Conservation (phyloP, 2,888 invertebrate species). For the Elysia crispata region DNA sequence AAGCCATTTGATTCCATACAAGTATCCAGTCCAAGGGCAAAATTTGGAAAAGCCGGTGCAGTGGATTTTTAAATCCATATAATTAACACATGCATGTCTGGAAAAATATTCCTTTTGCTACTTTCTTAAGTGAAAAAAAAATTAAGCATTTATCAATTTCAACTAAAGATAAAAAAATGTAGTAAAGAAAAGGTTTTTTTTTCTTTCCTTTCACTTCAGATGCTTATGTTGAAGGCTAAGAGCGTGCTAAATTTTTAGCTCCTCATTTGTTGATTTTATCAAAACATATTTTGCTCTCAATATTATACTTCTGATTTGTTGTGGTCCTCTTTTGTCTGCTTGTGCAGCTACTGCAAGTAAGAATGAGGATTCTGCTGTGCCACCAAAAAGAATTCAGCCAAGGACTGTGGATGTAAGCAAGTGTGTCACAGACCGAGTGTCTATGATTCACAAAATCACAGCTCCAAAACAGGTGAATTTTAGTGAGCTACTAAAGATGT, state of each 20-base stretch:
- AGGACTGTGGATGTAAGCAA: conserved; percentile 69
- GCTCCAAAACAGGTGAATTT: conserved; percentile 54
- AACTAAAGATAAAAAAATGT: too few relatives aligned
- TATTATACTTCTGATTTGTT: not conserved
- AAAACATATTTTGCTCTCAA: not conserved
- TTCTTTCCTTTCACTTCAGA: too few relatives aligned
- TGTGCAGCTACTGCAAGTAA: too few relatives aligned
- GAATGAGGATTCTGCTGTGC: not conserved
- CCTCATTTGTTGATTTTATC: conserved; percentile 1
- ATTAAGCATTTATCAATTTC: too few relatives aligned
- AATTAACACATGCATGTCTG: too few relatives aligned
- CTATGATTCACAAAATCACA: conserved; percentile 70
- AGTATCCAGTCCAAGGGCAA: conserved; percentile 34
- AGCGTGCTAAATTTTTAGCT: not conserved
- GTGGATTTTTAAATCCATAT: too few relatives aligned
- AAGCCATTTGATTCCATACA: conserved; percentile 75
- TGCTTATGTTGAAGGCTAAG: not conserved
- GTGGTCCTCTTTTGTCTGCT: too few relatives aligned
- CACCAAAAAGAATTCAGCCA: conserved; percentile 56
- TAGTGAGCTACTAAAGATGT: too few relatives aligned
- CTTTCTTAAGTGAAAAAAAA: too few relatives aligned
- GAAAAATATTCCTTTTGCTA: too few relatives aligned
- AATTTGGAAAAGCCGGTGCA: conserved; percentile 21
- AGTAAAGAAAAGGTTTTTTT: too few relatives aligned
- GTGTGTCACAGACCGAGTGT: conserved; percentile 70